Evolutionary conservation across 1,140 invertebrate species (phyloP).

Genomic region (Drosophila sturtevanti): DNA sequence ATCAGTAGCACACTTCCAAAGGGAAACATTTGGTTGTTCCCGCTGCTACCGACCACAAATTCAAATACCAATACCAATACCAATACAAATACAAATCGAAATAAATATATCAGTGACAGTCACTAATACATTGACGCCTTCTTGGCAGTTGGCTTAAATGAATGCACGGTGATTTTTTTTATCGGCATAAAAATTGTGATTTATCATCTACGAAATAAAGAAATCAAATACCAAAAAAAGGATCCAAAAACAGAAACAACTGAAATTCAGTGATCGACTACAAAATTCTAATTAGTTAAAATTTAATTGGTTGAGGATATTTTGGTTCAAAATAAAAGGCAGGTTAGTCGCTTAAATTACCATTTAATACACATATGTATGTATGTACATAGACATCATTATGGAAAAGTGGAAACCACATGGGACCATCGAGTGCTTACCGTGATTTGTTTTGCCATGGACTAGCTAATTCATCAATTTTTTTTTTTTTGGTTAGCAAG

Average conservation of each 20-base stretch:
- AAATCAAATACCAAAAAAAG: slow-evolving; percentile 18
- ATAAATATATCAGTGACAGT: not conserved
- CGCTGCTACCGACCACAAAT: slow-evolving; percentile 4
- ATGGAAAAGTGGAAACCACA: not conserved
- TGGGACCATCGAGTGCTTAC: not conserved
- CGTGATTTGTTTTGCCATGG: slow-evolving; percentile 10
- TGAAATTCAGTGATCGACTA: not conserved
- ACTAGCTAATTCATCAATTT: slow-evolving; percentile 24
- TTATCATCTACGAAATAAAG: slow-evolving; percentile 39
- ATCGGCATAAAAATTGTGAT: slow-evolving; percentile 53
- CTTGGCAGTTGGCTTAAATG: slow-evolving; percentile 17
- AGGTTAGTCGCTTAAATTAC: not conserved
- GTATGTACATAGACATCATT: too few relatives aligned
- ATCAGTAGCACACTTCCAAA: slow-evolving; percentile 48
- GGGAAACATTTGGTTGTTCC: slow-evolving; percentile 50
- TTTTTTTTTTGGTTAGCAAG: slow-evolving; percentile 20
- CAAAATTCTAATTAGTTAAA: not conserved
- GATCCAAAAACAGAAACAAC: not conserved
- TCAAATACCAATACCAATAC: not conserved
- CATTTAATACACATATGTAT: not conserved
- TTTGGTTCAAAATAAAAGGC: not conserved
- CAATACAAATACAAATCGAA: not conserved
- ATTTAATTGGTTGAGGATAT: not conserved
- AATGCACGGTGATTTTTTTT: slow-evolving; percentile 56
- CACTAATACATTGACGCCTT: not conserved